phyloP scores from a whole-genome alignment of 2,113 vertebrate species.

The Shinisaurus crocodilurus region DNA sequence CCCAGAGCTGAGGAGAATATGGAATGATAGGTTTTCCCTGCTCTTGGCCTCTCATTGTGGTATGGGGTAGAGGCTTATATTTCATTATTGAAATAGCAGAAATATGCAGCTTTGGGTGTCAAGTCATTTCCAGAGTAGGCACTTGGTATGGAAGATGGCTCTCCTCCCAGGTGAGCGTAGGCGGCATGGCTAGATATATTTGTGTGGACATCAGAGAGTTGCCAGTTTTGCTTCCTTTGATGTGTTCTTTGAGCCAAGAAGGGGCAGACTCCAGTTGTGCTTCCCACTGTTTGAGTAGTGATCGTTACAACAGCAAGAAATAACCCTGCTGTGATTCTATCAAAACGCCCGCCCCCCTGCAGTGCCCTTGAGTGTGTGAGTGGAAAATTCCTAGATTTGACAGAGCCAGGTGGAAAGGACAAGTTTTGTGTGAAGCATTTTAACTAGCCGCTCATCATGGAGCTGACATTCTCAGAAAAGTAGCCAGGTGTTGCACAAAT shows the following conservation, averaged over 20 bases:
- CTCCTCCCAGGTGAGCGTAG: conserved; percentile 45
- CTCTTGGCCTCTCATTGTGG: conserved; percentile 67
- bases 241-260: conserved; percentile 52
- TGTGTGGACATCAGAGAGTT: conserved; percentile 34
- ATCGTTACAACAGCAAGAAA: conserved; percentile 67
- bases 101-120: conserved; percentile 57
- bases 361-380: conserved; percentile 62
- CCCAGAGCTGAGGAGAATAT: neutral
- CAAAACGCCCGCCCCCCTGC: conserved; percentile 56
- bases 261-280: conserved; percentile 27
- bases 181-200: conserved; percentile 42
- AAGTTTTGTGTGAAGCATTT: conserved; percentile 66
- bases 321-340: conserved; percentile 70
- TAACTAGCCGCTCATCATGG: conserved; percentile 58
- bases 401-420: conserved; percentile 63
- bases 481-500: neutral
- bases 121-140: conserved; percentile 23
- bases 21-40: conserved; percentile 43
- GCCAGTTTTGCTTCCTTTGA: conserved; percentile 23
- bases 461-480: conserved; percentile 29
- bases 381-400: conserved; percentile 66
- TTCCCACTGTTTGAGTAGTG: conserved; percentile 65
- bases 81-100: conserved; percentile 61
- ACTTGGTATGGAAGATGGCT: conserved; percentile 44
- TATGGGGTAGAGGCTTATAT: conserved; percentile 53